These are phyloP conservation scores for Urocitellus parryii DNA, from an alignment of 2,113 vertebrate species.

Conservation along the genomic window DNA sequence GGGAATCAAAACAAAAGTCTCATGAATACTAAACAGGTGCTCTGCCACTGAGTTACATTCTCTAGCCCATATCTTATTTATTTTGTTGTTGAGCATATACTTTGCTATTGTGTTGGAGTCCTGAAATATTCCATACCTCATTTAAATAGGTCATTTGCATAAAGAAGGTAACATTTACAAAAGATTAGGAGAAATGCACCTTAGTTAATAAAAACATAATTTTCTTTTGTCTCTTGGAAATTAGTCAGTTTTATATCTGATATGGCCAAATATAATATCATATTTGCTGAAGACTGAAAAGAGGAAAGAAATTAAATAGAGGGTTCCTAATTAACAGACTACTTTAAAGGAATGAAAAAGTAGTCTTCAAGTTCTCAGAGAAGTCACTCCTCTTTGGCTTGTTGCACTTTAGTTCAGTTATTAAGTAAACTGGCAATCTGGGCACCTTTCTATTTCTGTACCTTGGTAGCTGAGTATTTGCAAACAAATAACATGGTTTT, in stretches of 20 bases:
- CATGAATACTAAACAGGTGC: background rate
- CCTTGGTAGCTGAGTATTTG: background rate
- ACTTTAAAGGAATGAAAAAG: background rate
- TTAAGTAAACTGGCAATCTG: background rate
- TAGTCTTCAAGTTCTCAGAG: background rate
- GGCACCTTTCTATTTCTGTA: background rate
- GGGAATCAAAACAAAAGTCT: background rate
- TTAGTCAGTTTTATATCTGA: constrained; percentile 40
- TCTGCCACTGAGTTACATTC: background rate
- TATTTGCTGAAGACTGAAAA: constrained; percentile 28
- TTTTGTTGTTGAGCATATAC: background rate
- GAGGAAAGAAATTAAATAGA: background rate
- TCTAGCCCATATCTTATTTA: background rate
- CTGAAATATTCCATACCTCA: background rate
- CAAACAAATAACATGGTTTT: background rate
- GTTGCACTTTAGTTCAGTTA: background rate
- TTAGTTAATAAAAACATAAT: constrained; percentile 28
- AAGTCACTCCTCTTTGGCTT: background rate
- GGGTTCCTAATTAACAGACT: background rate
- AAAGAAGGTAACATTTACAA: background rate
- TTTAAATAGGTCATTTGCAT: background rate
- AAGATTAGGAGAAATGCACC: background rate
- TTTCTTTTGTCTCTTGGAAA: background rate
- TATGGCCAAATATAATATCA: background rate
- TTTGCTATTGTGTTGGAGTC: background rate